These are phyloP conservation scores for Drosophila watanabei DNA, from an alignment of 1,140 invertebrate species.

Conservation along the genomic window DNA sequence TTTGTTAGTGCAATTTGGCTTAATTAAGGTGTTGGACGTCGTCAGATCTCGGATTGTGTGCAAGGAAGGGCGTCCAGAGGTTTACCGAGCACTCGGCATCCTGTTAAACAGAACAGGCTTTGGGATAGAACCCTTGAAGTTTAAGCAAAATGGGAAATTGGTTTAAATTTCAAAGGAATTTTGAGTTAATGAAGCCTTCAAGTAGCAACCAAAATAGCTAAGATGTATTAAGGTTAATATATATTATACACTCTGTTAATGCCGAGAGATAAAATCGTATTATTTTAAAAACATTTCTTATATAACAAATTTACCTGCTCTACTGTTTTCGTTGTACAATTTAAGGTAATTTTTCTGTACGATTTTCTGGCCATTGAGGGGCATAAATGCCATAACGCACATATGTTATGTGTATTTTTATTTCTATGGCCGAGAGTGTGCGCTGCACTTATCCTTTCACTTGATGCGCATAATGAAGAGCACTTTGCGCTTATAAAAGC, in stretches of 20 bases:
- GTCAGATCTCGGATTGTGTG: conserved; percentile 19
- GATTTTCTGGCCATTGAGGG: conserved; percentile 54
- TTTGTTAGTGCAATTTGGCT: conserved; percentile 51
- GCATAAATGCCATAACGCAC: conserved; percentile 58
- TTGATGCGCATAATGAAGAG: conserved; percentile 85
- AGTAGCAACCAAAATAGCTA: no score
- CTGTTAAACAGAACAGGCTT: conserved; percentile 20
- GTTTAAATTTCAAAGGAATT: no score
- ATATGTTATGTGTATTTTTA: conserved; percentile 31
- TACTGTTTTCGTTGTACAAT: conserved; percentile 4
- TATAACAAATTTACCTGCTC: neutral
- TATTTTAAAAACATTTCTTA: neutral
- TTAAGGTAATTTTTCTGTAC: conserved; percentile 61
- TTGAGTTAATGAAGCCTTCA: no score
- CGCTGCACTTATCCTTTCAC: conserved; percentile 72
- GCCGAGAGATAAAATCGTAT: neutral
- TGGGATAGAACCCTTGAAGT: neutral
- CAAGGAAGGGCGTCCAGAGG: neutral
- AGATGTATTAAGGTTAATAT: no score
- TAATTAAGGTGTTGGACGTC: conserved; percentile 47
- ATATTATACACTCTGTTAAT: no score
- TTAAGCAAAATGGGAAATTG: no score
- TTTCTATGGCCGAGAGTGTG: conserved; percentile 36
- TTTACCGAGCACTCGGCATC: conserved; percentile 10
- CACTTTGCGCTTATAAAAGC: conserved; percentile 84